These are phyloP conservation scores for Bettongia penicillata DNA, from an alignment of 2,113 vertebrate genomes.

Conservation along the genomic window DNA sequence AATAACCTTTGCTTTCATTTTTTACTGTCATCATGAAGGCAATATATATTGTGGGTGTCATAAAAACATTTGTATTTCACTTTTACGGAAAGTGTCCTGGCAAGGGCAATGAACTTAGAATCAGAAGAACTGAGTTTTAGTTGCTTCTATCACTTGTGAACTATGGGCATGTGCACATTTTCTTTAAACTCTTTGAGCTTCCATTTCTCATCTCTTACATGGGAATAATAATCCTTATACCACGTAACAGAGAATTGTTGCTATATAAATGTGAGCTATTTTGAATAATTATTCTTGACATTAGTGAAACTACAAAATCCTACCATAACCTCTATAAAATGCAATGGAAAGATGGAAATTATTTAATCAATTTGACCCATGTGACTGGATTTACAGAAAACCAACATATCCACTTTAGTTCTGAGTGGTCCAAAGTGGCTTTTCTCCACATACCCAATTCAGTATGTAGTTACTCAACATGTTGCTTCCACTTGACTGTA, in stretches of 20 bases:
- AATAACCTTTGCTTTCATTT: conserved; percentile 60
- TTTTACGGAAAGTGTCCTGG: not conserved
- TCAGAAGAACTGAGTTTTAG: not conserved
- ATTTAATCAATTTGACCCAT: not conserved
- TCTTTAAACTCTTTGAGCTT: not conserved
- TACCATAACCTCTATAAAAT: not conserved
- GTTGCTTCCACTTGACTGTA: not conserved
- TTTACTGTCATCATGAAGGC: conserved; percentile 60
- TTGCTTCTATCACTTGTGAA: not conserved
- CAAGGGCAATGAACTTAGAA: not conserved
- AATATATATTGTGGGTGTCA: not conserved
- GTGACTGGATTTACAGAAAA: not conserved
- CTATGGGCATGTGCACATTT: not conserved
- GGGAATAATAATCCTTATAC: not conserved
- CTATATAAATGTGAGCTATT: not conserved
- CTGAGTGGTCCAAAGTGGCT: not conserved
- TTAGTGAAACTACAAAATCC: not conserved
- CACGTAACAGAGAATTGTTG: not conserved
- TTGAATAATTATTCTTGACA: not conserved
- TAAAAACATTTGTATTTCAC: not conserved
- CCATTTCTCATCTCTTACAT: not conserved
- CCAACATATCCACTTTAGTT: not conserved
- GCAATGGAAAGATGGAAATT: not conserved
- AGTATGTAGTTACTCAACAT: not conserved
- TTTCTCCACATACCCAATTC: not conserved